Percentiles rank a stretch among this genome's conserved stretches.
phyloP scores from a whole-genome alignment of 1,140 invertebrate species.

The Penaeus vannamei region DNA sequence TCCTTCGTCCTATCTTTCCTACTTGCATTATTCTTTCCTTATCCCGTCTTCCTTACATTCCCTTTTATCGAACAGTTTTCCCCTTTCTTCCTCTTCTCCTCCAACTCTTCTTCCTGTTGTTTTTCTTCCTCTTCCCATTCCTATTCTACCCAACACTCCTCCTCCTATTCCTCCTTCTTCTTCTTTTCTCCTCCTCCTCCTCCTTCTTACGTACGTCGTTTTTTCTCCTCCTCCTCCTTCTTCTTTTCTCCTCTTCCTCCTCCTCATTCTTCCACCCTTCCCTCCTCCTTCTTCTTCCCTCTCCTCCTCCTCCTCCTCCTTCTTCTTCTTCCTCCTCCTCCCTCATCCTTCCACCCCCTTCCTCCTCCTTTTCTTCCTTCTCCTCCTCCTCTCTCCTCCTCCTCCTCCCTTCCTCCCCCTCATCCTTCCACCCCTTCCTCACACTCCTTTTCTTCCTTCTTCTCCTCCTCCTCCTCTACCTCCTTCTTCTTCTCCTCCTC shows the following conservation, averaged over 20 bases:
- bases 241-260: neutral
- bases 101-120: too few species aligned
- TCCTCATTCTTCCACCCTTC: neutral
- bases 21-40: too few species aligned
- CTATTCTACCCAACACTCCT: neutral
- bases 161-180: neutral
- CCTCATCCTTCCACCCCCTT: neutral
- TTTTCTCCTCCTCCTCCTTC: neutral
- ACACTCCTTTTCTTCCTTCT: neutral
- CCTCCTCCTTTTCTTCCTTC: conserved; percentile 1
- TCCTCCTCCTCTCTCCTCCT: neutral
- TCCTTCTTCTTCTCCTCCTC: neutral
- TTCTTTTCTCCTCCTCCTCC: neutral
- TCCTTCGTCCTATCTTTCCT: neutral
- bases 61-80: too few species aligned
- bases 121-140: neutral
- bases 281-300: too few species aligned
- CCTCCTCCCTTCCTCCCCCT: too few species aligned
- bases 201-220: neutral
- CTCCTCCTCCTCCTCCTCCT: neutral
- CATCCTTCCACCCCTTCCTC: neutral
- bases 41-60: too few species aligned
- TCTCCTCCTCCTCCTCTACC: neutral
- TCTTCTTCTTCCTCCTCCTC: neutral
- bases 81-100: too few species aligned